Evolutionary conservation across 2,797 vertebrate genomes (phyloP), one percentile per base, ranked within the genome.

Genomic region (Selene dorsalis): DNA sequence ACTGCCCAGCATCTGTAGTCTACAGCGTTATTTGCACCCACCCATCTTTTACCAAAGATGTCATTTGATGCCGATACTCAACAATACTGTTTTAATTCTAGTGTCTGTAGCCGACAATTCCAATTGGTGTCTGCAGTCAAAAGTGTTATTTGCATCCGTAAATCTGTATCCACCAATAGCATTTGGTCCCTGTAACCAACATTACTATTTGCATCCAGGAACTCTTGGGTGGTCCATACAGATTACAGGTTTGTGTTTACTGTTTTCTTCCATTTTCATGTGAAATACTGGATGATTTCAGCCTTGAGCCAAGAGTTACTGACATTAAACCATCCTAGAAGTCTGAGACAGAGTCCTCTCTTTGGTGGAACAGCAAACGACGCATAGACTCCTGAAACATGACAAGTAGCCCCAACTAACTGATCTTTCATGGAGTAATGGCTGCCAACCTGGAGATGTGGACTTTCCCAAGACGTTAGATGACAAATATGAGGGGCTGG

Each of bases 251-350:
- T 20, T 65, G 14, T 2, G 18, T 26, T 45, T 16, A 26, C n/a
- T 11, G 5, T 13, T 65, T 65, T 65, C 28, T 50, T 32, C 28
- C n/a, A 12, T 64, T 35, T 14, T 17, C 63, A n/a, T 38, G 11
- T 35, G 30, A 50, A 17, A 24, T 66, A 39, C 53, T 38, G 47
- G 13, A 26, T 55, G 1, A 53, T 39, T 17, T 53, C n/a, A 67
- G 13, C 47, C 14, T 66, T 66, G 30, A 66, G n/a, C n/a, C n/a
- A n/a, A 35, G 14, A 26, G n/a, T 66, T 35, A 10, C 32, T 39
- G 53, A 67, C 32, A 32, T 65, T 2, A 35, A 53, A 67, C 64
- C 64, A 39, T 24, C n/a, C n/a, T n/a, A n/a, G 48, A 50, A 18
- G 20, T 38, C 30, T 38, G 48, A 32, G 24, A 47, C 30, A 38